These are phyloP conservation scores for Drosophila anceps DNA, from an alignment of 2,888 invertebrate species.

Conservation along the genomic window DNA sequence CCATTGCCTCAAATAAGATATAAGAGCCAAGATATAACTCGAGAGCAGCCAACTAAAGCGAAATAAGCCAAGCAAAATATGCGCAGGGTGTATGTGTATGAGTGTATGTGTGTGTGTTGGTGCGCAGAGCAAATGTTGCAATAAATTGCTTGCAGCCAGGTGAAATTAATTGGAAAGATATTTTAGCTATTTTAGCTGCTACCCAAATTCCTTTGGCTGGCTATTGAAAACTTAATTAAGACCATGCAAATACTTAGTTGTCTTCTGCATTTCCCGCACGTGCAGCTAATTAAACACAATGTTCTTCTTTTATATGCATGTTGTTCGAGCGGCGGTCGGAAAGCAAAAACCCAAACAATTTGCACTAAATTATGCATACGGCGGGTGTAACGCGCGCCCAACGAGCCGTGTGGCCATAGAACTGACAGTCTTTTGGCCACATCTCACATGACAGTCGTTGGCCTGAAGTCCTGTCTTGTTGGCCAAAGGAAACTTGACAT, in stretches of 20 bases:
- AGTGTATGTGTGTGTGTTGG: background rate
- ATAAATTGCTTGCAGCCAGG: constrained; percentile 72
- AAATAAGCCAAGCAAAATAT: constrained; percentile 65
- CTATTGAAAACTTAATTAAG: constrained; percentile 51
- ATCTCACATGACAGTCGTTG: constrained; percentile 26
- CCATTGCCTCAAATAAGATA: constrained; percentile 70
- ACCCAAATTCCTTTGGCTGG: constrained; percentile 41
- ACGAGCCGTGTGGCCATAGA: constrained; percentile 21
- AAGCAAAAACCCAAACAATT: background rate
- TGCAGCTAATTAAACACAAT: constrained; percentile 24
- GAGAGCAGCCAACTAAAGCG: constrained; percentile 39
- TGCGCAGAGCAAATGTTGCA: constrained; percentile 64
- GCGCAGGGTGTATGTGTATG: constrained; percentile 8
- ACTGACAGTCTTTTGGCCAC: constrained; percentile 32
- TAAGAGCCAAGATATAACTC: constrained; percentile 56
- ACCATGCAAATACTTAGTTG: constrained; percentile 40
- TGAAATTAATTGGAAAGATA: constrained; percentile 81
- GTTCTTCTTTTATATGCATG: constrained; percentile 9
- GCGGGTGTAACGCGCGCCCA: constrained; percentile 33
- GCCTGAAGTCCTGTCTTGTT: constrained; percentile 15
- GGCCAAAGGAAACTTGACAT: constrained; percentile 38
- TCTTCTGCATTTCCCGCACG: constrained; percentile 6
- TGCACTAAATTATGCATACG: constrained; percentile 53
- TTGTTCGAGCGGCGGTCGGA: background rate
- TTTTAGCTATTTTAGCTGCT: constrained; percentile 67